A percentile compares a stretch with the other conserved stretches of the same genome.
phyloP scores from a whole-genome alignment of 1,140 invertebrate species.

The Drosophila ananassae region DNA sequence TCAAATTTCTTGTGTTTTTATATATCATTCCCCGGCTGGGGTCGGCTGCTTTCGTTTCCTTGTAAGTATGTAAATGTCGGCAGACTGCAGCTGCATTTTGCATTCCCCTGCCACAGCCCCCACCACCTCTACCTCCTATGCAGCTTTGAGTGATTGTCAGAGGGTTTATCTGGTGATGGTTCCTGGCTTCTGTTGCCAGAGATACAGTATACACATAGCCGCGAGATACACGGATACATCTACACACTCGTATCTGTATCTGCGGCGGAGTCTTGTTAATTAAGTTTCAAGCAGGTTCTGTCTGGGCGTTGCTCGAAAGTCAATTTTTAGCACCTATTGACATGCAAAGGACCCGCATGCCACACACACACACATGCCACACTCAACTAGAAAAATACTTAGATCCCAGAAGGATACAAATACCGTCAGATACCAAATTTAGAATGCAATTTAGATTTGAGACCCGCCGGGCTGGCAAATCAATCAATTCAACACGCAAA shows the following conservation, averaged over 20 bases:
- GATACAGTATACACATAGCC: slow-evolving; percentile 25
- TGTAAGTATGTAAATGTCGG: slow-evolving; percentile 79
- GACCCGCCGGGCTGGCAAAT: slow-evolving; percentile 50
- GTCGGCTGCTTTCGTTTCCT: slow-evolving; percentile 74
- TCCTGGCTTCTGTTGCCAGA: slow-evolving; percentile 67
- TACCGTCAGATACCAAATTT: slow-evolving; percentile 34
- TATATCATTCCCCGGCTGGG: slow-evolving; percentile 66
- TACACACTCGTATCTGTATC: slow-evolving; percentile 23
- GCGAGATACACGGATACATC: slow-evolving; percentile 4
- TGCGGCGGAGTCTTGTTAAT: slow-evolving; percentile 62
- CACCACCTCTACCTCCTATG: slow-evolving; percentile 6
- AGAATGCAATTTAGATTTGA: slow-evolving; percentile 47
- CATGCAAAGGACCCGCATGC: slow-evolving; percentile 71
- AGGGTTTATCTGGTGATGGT: slow-evolving; percentile 74
- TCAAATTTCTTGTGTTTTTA: slow-evolving; percentile 83
- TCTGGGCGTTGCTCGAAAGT: slow-evolving; percentile 57
- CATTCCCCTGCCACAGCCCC: slow-evolving; percentile 15
- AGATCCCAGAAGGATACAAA: background rate
- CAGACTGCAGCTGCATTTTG: slow-evolving; percentile 54
- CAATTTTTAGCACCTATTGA: slow-evolving; percentile 81
- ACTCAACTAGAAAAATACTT: background rate
- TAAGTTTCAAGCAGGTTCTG: slow-evolving; percentile 69
- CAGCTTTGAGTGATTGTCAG: slow-evolving; percentile 79
- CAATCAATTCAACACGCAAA: slow-evolving; percentile 82
- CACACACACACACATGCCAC: slow-evolving; percentile 22